Conservation (phyloP, 2,888 invertebrate genomes). For the Lamellibrachia satsuma region DNA sequence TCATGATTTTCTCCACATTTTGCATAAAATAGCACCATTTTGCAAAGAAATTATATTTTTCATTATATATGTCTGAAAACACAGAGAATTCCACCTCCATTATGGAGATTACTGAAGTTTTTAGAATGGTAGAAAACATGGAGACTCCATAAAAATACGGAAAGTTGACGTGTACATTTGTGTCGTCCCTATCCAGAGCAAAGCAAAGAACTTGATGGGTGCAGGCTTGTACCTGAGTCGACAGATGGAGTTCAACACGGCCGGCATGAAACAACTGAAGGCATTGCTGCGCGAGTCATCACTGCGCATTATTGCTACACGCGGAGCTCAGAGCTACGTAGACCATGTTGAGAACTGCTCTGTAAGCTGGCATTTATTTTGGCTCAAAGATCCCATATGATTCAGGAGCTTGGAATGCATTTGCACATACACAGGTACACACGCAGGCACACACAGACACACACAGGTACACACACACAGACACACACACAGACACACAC, state of each 20-base stretch:
- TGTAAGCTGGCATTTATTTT: background rate
- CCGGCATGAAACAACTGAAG: constrained; percentile 5
- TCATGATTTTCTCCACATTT: background rate
- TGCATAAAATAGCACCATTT: background rate
- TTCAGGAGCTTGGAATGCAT: too few relatives aligned
- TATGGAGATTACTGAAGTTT: too few relatives aligned
- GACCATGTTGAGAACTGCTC: background rate
- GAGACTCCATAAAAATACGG: background rate
- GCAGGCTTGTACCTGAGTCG: background rate
- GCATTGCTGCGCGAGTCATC: background rate
- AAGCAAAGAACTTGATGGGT: background rate
- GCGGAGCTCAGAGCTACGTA: background rate
- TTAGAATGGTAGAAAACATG: too few relatives aligned
- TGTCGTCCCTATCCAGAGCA: background rate
- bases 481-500: too few relatives aligned
- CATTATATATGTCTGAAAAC: too few relatives aligned
- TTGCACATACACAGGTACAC: too few relatives aligned
- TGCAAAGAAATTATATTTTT: too few relatives aligned
- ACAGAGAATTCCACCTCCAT: too few relatives aligned
- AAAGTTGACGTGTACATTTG: background rate
- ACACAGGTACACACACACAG: too few relatives aligned
- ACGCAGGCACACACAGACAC: too few relatives aligned
- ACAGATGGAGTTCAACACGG: background rate
- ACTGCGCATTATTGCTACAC: background rate
- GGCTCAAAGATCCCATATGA: background rate